Evolutionary conservation across 1,140 invertebrate genomes (phyloP), one percentile per base, ranked within the genome.

Genomic region (Camponotus pennsylvanicus): DNA sequence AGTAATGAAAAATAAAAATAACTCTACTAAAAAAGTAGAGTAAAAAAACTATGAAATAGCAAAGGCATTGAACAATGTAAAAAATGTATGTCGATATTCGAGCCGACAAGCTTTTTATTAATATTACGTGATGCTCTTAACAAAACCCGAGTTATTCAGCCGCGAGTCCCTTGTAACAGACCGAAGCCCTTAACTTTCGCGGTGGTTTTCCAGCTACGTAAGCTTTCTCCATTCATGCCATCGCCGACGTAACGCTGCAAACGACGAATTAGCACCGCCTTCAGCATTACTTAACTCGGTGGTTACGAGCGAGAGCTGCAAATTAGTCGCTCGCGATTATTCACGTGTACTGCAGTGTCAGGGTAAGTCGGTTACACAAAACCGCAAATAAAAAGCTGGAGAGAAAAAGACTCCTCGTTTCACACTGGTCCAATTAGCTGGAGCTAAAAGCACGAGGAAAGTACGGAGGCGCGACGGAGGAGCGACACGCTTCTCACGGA

Each of bases 281-380:
- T 85, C 61, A 49, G 45, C 49, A 69, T 85, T 85, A 85, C 76
- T 80, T 80, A 61, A 80, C 76, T 49, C 52, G 76, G 9, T 9
- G 40, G 59, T 82, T 71, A 71, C 78, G 37, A 59, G 37, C 15
- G 67, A 61, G 66, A 61, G 55, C 40, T 61, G 79, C 69, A 75
- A 83, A 75, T 73, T 83, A 83, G 79, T 83, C 79, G 67, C 40
- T 61, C 69, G 40, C 69, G 69, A 82, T 82, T 82, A 69, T 73
- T 82, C 79, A 42, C 79, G 27, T 59, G 67, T 21, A 34, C 40
- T 21, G 79, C 69, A 61, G 27, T 32, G 79, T 55, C 34, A 15
- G 37, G 32, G n/a, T 55, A 69, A 82, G 67, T 45, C 37, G 27
- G 40, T 52, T 52, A 45, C 52, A 4, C 77, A 40, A 61, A 40